phyloP scores from a whole-genome alignment of 2,797 vertebrate species.

The Sciurus carolinensis region DNA sequence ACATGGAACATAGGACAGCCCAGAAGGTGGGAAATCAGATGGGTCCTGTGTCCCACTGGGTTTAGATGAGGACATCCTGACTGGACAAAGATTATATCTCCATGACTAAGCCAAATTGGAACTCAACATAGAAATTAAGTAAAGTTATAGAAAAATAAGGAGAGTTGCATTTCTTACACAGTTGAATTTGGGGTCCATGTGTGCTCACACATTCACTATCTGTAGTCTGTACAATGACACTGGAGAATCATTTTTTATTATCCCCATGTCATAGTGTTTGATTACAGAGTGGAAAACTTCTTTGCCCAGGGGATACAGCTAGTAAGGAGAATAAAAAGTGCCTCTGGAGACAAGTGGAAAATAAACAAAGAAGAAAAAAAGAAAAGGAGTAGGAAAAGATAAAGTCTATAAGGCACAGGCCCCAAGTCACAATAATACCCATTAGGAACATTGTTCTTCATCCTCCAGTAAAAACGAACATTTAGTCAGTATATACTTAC shows the following conservation, averaged over 20 bases:
- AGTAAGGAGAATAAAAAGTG: background rate
- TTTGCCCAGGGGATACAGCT: background rate
- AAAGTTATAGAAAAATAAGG: background rate
- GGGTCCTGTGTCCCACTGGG: background rate
- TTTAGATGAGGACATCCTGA: background rate
- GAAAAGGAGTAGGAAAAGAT: background rate
- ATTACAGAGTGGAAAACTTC: slow-evolving; percentile 21
- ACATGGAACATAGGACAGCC: accelerated
- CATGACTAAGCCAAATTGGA: background rate
- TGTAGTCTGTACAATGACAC: background rate
- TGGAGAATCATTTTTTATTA: background rate
- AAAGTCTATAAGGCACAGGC: background rate
- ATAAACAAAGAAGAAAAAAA: background rate
- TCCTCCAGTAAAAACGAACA: background rate
- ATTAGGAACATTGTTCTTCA: background rate
- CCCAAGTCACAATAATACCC: background rate
- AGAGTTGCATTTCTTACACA: background rate
- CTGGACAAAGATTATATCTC: slow-evolving; percentile 7
- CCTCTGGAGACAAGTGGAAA: background rate
- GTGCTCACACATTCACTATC: background rate
- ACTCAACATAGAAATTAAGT: slow-evolving; percentile 8
- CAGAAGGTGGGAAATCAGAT: background rate
- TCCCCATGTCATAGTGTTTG: background rate
- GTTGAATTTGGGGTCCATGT: background rate
- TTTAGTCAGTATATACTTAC: slow-evolving; percentile 61